phyloP scores from a whole-genome alignment of 1,140 invertebrate genomes.

The Caerostris extrusa region DNA sequence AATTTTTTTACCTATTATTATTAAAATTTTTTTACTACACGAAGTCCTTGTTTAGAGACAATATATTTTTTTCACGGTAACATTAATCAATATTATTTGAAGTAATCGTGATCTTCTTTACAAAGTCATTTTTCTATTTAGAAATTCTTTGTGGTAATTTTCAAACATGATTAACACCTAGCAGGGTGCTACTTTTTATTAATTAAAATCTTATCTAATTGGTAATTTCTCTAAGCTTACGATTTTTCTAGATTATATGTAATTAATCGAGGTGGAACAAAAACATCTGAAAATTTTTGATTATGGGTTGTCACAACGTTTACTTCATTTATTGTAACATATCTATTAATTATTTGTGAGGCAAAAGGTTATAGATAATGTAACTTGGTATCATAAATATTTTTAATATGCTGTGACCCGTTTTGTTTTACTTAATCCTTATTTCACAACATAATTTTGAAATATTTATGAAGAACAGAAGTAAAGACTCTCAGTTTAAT shows the following conservation, averaged over 20 bases:
- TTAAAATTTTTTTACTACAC: too few species aligned
- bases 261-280: neutral
- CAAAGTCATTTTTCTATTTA: conserved; percentile 3
- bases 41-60: neutral
- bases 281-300: neutral
- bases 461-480: too few species aligned
- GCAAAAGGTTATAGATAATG: neutral
- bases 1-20: too few species aligned
- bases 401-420: neutral
- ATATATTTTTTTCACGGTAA: neutral
- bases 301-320: neutral
- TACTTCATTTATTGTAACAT: neutral
- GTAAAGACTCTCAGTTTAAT: too few species aligned
- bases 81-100: conserved; percentile 25
- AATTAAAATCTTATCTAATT: neutral
- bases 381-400: neutral
- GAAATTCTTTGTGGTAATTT: neutral
- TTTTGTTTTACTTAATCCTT: too few species aligned
- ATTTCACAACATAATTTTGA: too few species aligned
- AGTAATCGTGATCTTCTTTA: conserved; percentile 14
- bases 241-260: neutral
- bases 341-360: neutral
- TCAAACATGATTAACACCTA: neutral
- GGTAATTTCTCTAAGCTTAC: neutral
- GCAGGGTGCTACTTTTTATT: neutral